Conservation (phyloP, 53 echinoderm and acorn worm genomes). For the Apostichopus leukothele region DNA sequence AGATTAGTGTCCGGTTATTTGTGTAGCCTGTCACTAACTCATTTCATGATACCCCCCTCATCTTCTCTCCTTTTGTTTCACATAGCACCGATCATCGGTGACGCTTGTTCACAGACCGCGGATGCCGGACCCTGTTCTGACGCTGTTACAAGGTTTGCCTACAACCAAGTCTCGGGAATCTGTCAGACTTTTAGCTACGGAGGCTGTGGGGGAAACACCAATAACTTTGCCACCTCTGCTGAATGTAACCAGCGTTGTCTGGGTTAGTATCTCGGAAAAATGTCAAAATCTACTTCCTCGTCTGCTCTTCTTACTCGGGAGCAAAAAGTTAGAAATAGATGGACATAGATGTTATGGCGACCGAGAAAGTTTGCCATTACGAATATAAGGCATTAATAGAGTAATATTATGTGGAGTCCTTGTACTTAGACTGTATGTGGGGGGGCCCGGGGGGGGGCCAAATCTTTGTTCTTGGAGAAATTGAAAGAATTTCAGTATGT, state of each 20-base stretch:
- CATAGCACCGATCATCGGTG: background rate
- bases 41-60: background rate
- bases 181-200: conserved; percentile 1
- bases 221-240: background rate
- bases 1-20: background rate
- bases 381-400: too few species aligned
- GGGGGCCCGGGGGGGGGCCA: too few species aligned
- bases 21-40: background rate
- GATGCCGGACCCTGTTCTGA: background rate
- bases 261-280: background rate
- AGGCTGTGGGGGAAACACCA: conserved; percentile 30
- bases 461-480: too few species aligned
- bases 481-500: too few species aligned
- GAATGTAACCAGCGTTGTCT: conserved; percentile 4
- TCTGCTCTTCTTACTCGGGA: too few species aligned
- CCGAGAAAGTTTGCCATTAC: too few species aligned
- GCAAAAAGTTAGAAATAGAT: too few species aligned
- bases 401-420: too few species aligned
- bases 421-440: too few species aligned
- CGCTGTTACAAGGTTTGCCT: background rate
- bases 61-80: background rate
- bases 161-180: background rate
- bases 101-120: background rate
- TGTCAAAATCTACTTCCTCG: too few species aligned
- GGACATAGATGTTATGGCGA: too few species aligned